These are phyloP conservation scores for Polypedilum vanderplanki DNA, from an alignment of 1,140 invertebrate species.

Conservation along the genomic window DNA sequence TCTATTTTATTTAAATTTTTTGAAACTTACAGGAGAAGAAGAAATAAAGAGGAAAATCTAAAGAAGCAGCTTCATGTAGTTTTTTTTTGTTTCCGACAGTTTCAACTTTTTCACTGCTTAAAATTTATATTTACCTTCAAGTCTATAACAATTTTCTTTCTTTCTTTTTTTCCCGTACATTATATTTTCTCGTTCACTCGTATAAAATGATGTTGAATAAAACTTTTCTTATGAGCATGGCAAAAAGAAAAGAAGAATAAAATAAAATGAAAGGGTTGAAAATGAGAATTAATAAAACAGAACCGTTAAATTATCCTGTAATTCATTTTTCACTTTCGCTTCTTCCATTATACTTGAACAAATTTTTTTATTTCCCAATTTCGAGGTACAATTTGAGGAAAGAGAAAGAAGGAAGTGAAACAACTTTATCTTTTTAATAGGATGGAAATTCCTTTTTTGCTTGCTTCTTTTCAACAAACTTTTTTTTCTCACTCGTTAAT, in stretches of 20 bases:
- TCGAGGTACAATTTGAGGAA: conserved; percentile 10
- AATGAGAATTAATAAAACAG: conserved; percentile 13
- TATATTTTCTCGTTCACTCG: not conserved
- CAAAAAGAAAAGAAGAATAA: not conserved
- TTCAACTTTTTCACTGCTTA: no score
- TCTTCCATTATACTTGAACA: not conserved
- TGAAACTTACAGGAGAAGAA: not conserved
- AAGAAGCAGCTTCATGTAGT: not conserved
- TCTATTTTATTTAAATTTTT: not conserved
- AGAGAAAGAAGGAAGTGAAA: conserved; percentile 12
- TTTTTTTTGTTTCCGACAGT: not conserved
- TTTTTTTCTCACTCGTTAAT: not conserved
- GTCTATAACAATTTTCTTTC: conserved; percentile 5
- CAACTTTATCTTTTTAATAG: conserved; percentile 12
- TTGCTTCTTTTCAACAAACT: not conserved
- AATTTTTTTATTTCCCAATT: conserved; percentile 19
- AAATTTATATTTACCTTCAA: not conserved
- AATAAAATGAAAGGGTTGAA: not conserved
- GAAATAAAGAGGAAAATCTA: not conserved
- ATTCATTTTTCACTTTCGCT: conserved; percentile 12
- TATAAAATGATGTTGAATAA: conserved; percentile 5
- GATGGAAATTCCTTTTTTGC: not conserved
- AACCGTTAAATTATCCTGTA: conserved; percentile 18
- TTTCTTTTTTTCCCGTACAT: not conserved
- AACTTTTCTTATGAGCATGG: not conserved